A percentile compares a stretch with the other conserved stretches of the same genome.
These are phyloP conservation scores for Turdus rufiventris DNA, from an alignment of 2,113 vertebrate genomes.

Conservation along the genomic window DNA sequence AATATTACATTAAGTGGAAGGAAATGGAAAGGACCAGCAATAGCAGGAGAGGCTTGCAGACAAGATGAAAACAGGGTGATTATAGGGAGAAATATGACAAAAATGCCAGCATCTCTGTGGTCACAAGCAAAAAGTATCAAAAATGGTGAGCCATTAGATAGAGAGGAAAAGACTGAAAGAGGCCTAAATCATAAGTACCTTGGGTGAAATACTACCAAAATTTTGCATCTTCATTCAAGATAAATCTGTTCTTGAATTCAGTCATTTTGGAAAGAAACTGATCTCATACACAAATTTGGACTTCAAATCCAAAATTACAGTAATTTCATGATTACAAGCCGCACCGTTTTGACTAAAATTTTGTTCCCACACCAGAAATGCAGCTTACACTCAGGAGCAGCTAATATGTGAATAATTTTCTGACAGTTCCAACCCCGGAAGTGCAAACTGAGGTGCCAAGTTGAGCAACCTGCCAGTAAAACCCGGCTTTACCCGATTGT, in stretches of 20 bases:
- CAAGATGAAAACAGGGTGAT: not conserved
- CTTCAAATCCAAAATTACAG: not conserved
- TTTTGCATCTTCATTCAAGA: not conserved
- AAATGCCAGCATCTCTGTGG: not conserved
- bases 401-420: too few relatives aligned
- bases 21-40: not conserved
- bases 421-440: too few relatives aligned
- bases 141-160: not conserved
- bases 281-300: not conserved
- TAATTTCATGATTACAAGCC: too few relatives aligned
- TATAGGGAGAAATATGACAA: not conserved
- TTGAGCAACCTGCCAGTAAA: too few relatives aligned
- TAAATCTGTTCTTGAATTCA: not conserved
- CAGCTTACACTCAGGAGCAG: too few relatives aligned
- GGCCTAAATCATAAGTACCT: not conserved
- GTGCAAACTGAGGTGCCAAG: too few relatives aligned
- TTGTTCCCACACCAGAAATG: too few relatives aligned
- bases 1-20: not conserved
- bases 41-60: not conserved
- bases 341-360: too few relatives aligned
- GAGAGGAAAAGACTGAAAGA: not conserved
- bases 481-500: too few relatives aligned
- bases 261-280: not conserved
- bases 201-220: not conserved
- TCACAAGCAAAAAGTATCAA: not conserved